Evolutionary conservation across 2,113 vertebrate species (phyloP), one percentile per base, ranked within the genome.

Genomic region (Hemibagrus wyckioides): DNA sequence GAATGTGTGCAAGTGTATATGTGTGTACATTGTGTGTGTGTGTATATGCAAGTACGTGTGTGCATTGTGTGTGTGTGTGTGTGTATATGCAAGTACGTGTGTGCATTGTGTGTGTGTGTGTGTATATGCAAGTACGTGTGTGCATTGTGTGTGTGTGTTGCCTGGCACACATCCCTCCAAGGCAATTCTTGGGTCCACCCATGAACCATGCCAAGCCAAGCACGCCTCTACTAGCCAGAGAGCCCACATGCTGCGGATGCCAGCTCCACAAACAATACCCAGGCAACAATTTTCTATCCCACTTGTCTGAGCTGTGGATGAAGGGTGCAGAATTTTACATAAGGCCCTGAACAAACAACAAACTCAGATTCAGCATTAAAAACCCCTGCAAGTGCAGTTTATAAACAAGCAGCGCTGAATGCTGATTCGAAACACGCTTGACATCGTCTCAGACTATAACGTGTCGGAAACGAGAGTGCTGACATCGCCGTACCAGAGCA

Each of bases 201-300:
- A 85, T 82, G 83, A 65, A 88, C 54, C 50, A 39, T 69, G 71
- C 54, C 65, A 81, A 75, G 86, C 56, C 77, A 69, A 39, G 44
- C 92, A 92, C 90, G 92, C 92, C 91, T 92, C 90, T 92, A 90
- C 92, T 91, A 93, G 92, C 94, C 94, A 91, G 91, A 93, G 89
- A 92, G 93, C 91, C 89, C 87, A 56, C 90, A 90, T 91, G 93
- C 88, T 92, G 90, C 92, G 87, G 88, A 90, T 92, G 94, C 91
- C 90, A 93, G 39, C 85, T 89, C 89, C 88, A 90, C 89, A 93
- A 93, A 94, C 91, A 94, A 90, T 80, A 93, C 91, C 91, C 73
- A 73, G 50, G 83, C 91, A 92, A 63, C 57, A 63, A 82, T 82
- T 82, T 83, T 69, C 61, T 33, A 52, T 91, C 92, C 83, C 8